Evolutionary conservation across 2,797 vertebrate genomes (phyloP), one percentile per base, ranked within the genome.

Genomic region (Crenuchus spilurus): DNA sequence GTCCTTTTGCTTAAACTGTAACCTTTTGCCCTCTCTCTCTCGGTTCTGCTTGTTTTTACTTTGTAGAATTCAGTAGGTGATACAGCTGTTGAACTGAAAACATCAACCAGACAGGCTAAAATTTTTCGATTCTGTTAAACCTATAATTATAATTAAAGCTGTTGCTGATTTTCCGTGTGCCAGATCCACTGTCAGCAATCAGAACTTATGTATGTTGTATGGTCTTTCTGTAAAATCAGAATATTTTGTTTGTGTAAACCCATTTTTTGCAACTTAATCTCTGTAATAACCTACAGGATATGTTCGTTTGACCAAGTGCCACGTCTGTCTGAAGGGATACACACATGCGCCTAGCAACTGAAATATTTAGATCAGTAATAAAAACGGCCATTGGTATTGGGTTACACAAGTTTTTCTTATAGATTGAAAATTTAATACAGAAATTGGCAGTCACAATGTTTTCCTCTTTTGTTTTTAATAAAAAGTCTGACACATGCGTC

Each of bases 381-480:
- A 79, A 51, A 68, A 51, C 70, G 71, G 54, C 42, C 55, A 48
- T 48, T 79, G 77, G 37, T 41, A 65, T 64, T 33, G 55, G 39
- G 42, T 64, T 64, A 52, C 44, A 49, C 18, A 5, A 69, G 37
- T 42, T 58, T 80, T 64, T 72, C 22, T 37, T 70, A 72, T 72
- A 58, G 33, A 72, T 20, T 79, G 41, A 46, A 61, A 57, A 72
- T 70, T 66, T 65, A 54, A 64, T 70, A 33, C 71, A 71, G 26
- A n/a, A n/a, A 49, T 54, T 77, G 58, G 71, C 52, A 65, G 39
- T 67, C 46, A 71, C 71, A 61, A 74, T 80, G 77, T 82, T 77
- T 35, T 20, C 30, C 48, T 74, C 65, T 74, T 86, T 91, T 87
- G 84, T 86, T 87, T 91, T 85, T 85, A 92, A 91, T 91, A 91